Evolutionary conservation across 2,888 invertebrate genomes (phyloP), one percentile per base, ranked within the genome.

Genomic region (Volucella bombylans): DNA sequence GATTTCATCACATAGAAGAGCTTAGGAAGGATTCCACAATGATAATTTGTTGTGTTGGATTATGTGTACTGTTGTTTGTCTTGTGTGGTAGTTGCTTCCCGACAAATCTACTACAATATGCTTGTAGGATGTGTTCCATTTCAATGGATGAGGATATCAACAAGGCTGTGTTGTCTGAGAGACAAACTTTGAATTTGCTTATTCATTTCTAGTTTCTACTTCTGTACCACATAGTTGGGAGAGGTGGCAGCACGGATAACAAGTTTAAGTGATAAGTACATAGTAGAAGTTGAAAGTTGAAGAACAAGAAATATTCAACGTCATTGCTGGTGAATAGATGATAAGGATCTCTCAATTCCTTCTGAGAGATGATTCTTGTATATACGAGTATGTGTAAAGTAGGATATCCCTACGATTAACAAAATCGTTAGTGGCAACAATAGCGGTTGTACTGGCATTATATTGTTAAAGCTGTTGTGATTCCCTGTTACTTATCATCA

Each of bases 1-100:
- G 80, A 85, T 80, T 80, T 79, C 74, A 80, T 80, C 80, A 85
- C 71, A 80, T 85, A 71, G 76, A 85, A 81, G 76, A 85, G 83
- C 83, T 85, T 85, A 76, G 61, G 23, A 80, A 61, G 71, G 80
- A 80, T 76, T 80, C 54, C 49, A 62, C 74, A 83, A 71, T 76
- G 72, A 80, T 80, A 76, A 80, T 80, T 64, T 54, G 62, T 23
- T 54, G 12, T 54, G 12, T 77, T 69, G 64, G 74, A 52, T 43
- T 50, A 62, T 45, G 41, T 23, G 67, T 45, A 72, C 59, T 52
- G 67, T 41, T 67, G 47, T 71, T 71, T 38, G 57, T 54, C 14
- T 74, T 83, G 80, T 67, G 55, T 85, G 65, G 43, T 65, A 76
- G 71, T 80, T 73, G 59, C 73, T 57, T 67, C 39, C 57, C 52